Conservation (phyloP, 2,888 invertebrate species). For the Apamea anceps region DNA sequence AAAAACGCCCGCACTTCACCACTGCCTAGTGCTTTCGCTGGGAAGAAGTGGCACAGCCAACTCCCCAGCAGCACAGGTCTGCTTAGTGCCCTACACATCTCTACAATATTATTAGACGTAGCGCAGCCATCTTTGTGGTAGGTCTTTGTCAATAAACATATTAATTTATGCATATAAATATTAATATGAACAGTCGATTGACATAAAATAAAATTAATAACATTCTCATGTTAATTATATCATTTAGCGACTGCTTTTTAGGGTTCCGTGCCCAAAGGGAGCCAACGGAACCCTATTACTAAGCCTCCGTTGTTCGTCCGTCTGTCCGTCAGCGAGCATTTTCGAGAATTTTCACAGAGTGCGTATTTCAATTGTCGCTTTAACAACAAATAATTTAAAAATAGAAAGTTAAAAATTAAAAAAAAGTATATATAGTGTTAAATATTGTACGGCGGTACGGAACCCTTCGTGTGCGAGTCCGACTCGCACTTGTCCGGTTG, state of each 20-base stretch:
- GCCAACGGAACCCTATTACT: background rate
- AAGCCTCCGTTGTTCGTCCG: background rate
- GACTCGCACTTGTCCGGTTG: background rate
- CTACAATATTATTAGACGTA: background rate
- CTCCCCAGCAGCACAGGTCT: too few species aligned
- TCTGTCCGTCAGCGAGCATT: background rate
- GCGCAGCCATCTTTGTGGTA: background rate
- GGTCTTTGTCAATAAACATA: background rate
- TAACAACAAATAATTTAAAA: background rate
- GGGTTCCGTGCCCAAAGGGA: background rate
- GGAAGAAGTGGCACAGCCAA: too few species aligned
- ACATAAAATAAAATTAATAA: constrained; percentile 5
- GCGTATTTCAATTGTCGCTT: background rate
- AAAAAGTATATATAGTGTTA: background rate
- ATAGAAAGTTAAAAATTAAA: too few species aligned
- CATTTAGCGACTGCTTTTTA: background rate
- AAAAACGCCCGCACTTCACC: too few species aligned
- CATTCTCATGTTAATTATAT: constrained; percentile 7
- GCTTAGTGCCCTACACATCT: background rate
- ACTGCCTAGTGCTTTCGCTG: too few species aligned
- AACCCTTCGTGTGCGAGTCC: background rate
- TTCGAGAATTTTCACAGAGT: too few species aligned
- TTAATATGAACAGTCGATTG: background rate
- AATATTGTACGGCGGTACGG: background rate
- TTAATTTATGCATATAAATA: background rate